Percentiles rank a stretch among this genome's conserved stretches.
Evolutionary conservation across 2,113 vertebrate genomes (phyloP).

Genomic region (Campylorhamphus procurvoides): DNA sequence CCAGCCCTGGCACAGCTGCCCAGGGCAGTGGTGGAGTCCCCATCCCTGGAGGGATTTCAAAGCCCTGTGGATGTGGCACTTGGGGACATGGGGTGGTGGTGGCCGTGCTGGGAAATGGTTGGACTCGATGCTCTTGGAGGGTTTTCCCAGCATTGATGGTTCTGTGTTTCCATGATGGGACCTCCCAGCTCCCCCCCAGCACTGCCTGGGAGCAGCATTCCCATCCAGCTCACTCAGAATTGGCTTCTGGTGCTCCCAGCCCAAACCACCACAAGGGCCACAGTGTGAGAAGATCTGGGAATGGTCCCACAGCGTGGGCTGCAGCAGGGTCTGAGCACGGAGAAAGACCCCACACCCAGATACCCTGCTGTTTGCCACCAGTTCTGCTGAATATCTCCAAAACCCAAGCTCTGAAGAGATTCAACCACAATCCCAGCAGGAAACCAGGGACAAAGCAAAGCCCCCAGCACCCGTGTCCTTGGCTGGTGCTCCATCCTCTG

Average conservation of each 20-base stretch:
- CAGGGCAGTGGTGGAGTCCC: neutral
- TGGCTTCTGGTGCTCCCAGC: neutral
- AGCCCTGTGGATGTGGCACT: neutral
- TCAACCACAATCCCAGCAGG: neutral
- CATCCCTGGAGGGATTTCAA: neutral
- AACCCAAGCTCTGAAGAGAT: neutral
- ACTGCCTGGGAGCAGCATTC: neutral
- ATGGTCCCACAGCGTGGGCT: neutral
- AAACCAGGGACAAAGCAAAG: neutral
- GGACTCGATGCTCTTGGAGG: neutral
- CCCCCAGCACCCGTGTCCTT: neutral
- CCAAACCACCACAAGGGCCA: rapidly evolving
- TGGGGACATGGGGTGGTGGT: neutral
- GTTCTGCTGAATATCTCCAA: neutral
- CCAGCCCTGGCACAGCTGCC: neutral
- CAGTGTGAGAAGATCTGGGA: neutral
- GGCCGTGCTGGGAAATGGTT: neutral
- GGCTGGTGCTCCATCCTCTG: neutral
- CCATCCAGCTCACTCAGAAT: neutral
- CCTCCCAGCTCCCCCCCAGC: neutral
- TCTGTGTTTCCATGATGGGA: neutral
- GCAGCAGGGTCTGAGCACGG: rapidly evolving
- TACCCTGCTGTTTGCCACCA: neutral
- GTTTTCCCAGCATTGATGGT: neutral
- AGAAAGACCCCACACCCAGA: neutral